Evolutionary conservation across 2,888 invertebrate species (phyloP).

Genomic region (Sipha maydis): DNA sequence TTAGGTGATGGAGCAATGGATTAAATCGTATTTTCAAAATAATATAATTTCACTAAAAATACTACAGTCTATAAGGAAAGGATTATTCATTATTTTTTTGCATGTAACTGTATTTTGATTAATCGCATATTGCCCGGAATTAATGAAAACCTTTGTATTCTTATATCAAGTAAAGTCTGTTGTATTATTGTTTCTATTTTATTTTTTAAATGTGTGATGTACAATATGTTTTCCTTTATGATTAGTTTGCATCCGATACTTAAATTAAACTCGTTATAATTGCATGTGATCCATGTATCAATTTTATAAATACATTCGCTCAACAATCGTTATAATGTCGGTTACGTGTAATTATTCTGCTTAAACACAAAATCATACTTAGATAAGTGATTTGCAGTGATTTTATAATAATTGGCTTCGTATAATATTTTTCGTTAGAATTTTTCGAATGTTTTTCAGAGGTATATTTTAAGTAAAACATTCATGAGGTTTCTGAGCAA

Average conservation of each 20-base stretch:
- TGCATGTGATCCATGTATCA: neutral
- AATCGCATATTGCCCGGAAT: neutral
- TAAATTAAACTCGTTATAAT: neutral
- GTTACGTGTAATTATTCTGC: neutral
- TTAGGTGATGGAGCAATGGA: neutral
- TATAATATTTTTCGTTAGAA: no score
- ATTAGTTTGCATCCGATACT: neutral
- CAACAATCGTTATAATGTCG: neutral
- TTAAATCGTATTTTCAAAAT: neutral
- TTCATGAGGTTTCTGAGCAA: neutral
- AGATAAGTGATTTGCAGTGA: neutral
- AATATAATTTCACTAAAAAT: slow-evolving; percentile 7
- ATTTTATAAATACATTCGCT: neutral
- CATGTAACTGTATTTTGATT: neutral
- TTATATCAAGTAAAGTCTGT: neutral
- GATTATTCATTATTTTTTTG: neutral
- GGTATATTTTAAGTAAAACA: no score
- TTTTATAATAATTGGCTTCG: no score
- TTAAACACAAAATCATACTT: neutral
- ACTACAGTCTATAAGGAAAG: neutral
- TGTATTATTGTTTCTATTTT: neutral
- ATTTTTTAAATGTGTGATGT: neutral
- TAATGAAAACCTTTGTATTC: neutral
- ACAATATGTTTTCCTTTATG: neutral
- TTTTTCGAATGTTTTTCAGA: no score